phyloP scores from a whole-genome alignment of 2,797 vertebrate species.

The Pygocentrus nattereri region DNA sequence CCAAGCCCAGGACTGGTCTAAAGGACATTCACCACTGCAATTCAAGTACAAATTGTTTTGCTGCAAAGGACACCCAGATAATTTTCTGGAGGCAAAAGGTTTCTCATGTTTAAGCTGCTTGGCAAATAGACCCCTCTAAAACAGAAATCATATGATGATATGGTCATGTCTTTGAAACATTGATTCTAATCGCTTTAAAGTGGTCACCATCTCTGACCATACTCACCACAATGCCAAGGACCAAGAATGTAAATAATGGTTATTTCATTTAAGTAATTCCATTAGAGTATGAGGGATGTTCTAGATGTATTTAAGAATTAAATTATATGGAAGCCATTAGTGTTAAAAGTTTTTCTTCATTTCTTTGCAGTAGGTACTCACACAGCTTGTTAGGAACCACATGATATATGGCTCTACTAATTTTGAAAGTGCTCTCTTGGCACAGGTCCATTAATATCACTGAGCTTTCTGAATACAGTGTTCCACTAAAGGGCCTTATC shows the following conservation, averaged over 20 bases:
- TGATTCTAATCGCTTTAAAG: neutral
- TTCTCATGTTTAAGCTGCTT: neutral
- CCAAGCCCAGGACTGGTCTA: too few relatives aligned
- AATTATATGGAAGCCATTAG: slow-evolving; percentile 21
- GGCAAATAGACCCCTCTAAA: neutral
- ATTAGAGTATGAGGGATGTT: neutral
- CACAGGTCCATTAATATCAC: slow-evolving; percentile 47
- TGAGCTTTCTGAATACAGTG: slow-evolving; percentile 21
- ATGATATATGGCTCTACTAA: slow-evolving; percentile 52
- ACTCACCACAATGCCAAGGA: neutral
- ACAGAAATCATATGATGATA: neutral
- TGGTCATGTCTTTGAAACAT: neutral
- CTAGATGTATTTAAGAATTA: neutral
- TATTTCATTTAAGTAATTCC: slow-evolving; percentile 18
- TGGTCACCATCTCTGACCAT: neutral
- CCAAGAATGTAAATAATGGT: neutral
- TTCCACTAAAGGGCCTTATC: slow-evolving; percentile 25
- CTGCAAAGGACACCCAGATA: neutral
- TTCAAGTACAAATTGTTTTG: neutral
- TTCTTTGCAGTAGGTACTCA: slow-evolving; percentile 41
- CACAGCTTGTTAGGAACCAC: slow-evolving; percentile 39
- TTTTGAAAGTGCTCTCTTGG: slow-evolving; percentile 60
- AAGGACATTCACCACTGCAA: too few relatives aligned
- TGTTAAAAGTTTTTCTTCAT: slow-evolving; percentile 41
- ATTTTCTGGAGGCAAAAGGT: neutral